These are phyloP conservation scores for Megaptera novaeangliae DNA, from an alignment of 2,113 vertebrate species.

Conservation along the genomic window DNA sequence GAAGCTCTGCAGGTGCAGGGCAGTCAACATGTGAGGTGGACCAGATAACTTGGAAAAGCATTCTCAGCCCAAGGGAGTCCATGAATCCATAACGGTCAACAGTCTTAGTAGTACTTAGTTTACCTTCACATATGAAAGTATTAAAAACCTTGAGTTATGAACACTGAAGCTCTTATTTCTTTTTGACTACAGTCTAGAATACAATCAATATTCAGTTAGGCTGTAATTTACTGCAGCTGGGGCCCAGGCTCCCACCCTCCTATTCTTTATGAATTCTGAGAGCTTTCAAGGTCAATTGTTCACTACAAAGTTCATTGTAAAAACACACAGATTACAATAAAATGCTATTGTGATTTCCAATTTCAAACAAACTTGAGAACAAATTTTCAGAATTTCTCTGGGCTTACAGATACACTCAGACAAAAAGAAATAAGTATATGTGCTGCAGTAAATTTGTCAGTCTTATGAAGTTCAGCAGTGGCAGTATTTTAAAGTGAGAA, in stretches of 20 bases:
- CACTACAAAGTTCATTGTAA: constrained; percentile 38
- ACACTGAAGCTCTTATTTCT: constrained; percentile 3
- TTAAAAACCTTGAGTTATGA: constrained; percentile 36
- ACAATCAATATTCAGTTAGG: constrained; percentile 35
- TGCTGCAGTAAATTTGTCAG: constrained; percentile 30
- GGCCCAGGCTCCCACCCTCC: neutral
- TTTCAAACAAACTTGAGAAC: constrained; percentile 43
- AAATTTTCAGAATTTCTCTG: constrained; percentile 46
- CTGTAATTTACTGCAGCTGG: constrained; percentile 52
- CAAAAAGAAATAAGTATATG: constrained; percentile 17
- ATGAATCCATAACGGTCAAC: neutral
- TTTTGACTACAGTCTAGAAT: constrained; percentile 41
- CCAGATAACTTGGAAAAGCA: neutral
- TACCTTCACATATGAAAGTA: constrained; percentile 14
- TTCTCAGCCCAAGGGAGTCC: neutral
- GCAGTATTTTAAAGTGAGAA: constrained; percentile 50
- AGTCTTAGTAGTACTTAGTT: neutral
- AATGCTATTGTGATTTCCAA: constrained; percentile 32
- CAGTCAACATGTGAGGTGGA: neutral
- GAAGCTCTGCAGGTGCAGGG: neutral
- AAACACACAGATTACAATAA: constrained; percentile 35
- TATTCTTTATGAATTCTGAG: constrained; percentile 35
- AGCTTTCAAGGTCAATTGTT: constrained; percentile 45
- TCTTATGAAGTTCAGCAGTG: constrained; percentile 44
- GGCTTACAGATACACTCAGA: constrained; percentile 29